Base-by-base conservation (phyloP, 2,888 invertebrate species). In the Ptychoptera contaminata region DNA sequence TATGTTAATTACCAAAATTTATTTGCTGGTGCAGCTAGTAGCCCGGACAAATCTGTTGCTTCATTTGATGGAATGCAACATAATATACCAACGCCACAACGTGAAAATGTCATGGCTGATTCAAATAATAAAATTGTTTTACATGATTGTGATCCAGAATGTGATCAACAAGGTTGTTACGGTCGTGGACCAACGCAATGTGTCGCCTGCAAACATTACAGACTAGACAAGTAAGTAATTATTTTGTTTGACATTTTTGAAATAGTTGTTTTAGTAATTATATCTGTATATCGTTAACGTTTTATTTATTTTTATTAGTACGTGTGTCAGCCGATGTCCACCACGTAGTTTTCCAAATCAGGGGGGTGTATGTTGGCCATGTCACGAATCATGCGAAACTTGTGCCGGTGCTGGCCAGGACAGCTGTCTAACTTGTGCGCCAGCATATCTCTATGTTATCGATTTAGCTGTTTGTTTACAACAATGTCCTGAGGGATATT, bases 401-500 rank as follows among this genome's bases (percentile, higher is more conserved):
- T 92, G 91, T 56, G 84, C 83, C 16, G 91, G 90, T 8, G 79
- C 87, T 4, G 85, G 86, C 10, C 85, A 84, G 59, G 85, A 86
- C 58, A 85, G 85, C 44, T 90, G 90, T 57, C 67, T 87, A 38
- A 80, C 82, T 2, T 90, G 90, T 62, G 82, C 85, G 1, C 83
- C 85, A 4, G 84, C 82, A 40, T 85, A 88, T 60, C 72, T 87
- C 39, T 73, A 84, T 56, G 83, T 88, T 42, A 79, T 80, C 12
- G 90, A 90, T 66, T 70, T 90, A 48, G 84, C 85, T 37, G 82
- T 88, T 15, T 91, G 91, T 56, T 69, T 90, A 47, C 86, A 87
- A 61, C 80, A 82, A 55, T 91, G 91, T 59, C 88, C 90, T 0
- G 87, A 88, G 58, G 86, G 88, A 41, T 91, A 90, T 60, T 90